A percentile compares a stretch with the other conserved stretches of the same genome.
phyloP scores from a whole-genome alignment of 2,113 vertebrate species.

The Oryzias melastigma region DNA sequence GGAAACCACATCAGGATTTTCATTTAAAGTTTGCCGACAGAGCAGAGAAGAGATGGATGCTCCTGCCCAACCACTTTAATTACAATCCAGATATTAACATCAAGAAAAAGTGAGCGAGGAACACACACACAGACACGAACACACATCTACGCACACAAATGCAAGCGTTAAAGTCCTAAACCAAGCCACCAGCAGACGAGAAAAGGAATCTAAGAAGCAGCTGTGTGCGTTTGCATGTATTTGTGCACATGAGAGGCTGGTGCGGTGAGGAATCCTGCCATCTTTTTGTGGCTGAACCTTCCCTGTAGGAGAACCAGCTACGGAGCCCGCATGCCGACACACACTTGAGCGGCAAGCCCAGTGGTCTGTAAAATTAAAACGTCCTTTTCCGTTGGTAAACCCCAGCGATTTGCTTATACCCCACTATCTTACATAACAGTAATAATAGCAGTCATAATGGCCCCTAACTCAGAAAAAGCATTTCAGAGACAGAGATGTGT shows the following conservation, averaged over 20 bases:
- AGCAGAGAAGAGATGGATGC: conserved; percentile 69
- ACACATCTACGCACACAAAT: not conserved
- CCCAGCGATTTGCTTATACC: conserved; percentile 64
- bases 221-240: not conserved
- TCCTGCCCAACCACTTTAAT: conserved; percentile 68
- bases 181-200: conserved; percentile 9
- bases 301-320: conserved; percentile 40
- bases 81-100: conserved; percentile 66
- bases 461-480: conserved; percentile 56
- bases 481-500: conserved; percentile 34
- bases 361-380: conserved; percentile 82
- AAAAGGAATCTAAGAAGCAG: conserved; percentile 9
- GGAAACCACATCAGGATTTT: conserved; percentile 52
- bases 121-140: not conserved
- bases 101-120: conserved; percentile 33
- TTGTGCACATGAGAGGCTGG: not conserved
- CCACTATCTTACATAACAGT: conserved; percentile 64
- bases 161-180: conserved; percentile 26
- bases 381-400: conserved; percentile 59
- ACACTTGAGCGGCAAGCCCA: conserved; percentile 63
- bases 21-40: conserved; percentile 63
- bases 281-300: conserved; percentile 42
- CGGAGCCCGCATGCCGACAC: conserved; percentile 44
- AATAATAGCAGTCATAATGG: conserved; percentile 64
- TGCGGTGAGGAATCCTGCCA: conserved; percentile 2